A percentile compares a stretch with the other conserved stretches of the same genome.
Evolutionary conservation across 2,888 invertebrate genomes (phyloP).

Genomic region (Lasioglossum leucozonium): DNA sequence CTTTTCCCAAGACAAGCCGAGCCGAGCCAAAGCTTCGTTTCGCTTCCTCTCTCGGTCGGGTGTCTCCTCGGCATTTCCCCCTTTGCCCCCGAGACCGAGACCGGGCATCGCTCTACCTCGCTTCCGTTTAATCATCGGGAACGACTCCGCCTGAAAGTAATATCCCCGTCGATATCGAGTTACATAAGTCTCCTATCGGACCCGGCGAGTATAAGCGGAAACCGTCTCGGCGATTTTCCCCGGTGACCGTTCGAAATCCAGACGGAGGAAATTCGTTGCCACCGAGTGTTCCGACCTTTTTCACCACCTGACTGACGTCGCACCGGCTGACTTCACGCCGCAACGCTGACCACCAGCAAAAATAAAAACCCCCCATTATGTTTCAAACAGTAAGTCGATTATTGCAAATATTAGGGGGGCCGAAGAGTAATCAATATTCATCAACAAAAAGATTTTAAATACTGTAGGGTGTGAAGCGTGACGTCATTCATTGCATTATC

Average conservation of each 20-base stretch:
- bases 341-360: not conserved
- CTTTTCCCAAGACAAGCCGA: not conserved
- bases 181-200: slow-evolving; percentile 55
- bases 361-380: not conserved
- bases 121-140: slow-evolving; percentile 57
- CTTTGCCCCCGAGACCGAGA: not conserved
- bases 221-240: slow-evolving; percentile 16
- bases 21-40: not conserved
- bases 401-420: too few species aligned
- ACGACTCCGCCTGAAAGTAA: slow-evolving; percentile 34
- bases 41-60: not conserved
- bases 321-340: not conserved
- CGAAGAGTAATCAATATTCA: too few species aligned
- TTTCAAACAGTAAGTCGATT: not conserved
- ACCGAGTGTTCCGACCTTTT: not conserved
- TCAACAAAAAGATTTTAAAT: too few species aligned
- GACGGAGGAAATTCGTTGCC: slow-evolving; percentile 5
- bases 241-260: slow-evolving; percentile 2
- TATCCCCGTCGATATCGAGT: slow-evolving; percentile 61
- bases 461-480: too few species aligned
- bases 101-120: slow-evolving; percentile 19
- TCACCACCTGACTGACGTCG: not conserved
- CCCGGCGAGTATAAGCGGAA: slow-evolving; percentile 50
- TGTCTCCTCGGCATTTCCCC: not conserved
- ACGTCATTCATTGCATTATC: too few species aligned